Conservation (phyloP, 2,113 vertebrate genomes). For the Bungarus multicinctus region DNA sequence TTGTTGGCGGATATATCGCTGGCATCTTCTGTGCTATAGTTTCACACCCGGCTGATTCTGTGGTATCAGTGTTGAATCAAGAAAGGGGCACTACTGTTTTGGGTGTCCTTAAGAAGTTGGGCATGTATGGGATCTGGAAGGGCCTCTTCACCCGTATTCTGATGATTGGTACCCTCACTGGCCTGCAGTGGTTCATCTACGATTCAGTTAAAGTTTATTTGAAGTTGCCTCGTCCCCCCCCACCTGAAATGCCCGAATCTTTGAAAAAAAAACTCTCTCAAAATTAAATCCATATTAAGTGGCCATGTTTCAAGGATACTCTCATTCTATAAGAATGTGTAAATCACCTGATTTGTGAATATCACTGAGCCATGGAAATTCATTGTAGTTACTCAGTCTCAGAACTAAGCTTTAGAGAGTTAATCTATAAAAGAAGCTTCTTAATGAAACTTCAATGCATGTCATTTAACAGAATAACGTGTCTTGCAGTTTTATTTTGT, state of each 20-base stretch:
- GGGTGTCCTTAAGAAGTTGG: slow-evolving; percentile 7
- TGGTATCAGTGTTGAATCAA: slow-evolving; percentile 45
- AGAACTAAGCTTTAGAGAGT: not conserved
- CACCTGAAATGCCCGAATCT: slow-evolving; percentile 4
- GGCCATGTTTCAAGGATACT: not conserved
- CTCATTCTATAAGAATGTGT: not conserved
- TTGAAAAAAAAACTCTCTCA: slow-evolving; percentile 8
- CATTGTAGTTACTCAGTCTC: not conserved
- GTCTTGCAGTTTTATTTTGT: slow-evolving; percentile 34
- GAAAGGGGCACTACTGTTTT: slow-evolving; percentile 39
- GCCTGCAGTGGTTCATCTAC: slow-evolving; percentile 50
- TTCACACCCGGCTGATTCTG: slow-evolving; percentile 47
- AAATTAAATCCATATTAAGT: not conserved
- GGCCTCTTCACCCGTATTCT: slow-evolving; percentile 31
- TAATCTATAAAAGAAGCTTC: not conserved
- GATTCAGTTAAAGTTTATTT: slow-evolving; percentile 45
- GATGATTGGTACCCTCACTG: slow-evolving; percentile 45
- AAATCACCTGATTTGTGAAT: not conserved
- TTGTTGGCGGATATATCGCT: slow-evolving; percentile 42
- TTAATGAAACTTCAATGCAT: not conserved
- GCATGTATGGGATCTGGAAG: slow-evolving; percentile 30
- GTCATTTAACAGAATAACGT: not conserved
- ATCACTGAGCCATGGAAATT: not conserved
- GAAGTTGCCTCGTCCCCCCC: not conserved
- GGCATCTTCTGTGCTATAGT: slow-evolving; percentile 49